A percentile compares a stretch with the other conserved stretches of the same genome.
These are phyloP conservation scores for Hippocampus zosterae DNA, from an alignment of 2,113 vertebrate genomes.

Conservation along the genomic window DNA sequence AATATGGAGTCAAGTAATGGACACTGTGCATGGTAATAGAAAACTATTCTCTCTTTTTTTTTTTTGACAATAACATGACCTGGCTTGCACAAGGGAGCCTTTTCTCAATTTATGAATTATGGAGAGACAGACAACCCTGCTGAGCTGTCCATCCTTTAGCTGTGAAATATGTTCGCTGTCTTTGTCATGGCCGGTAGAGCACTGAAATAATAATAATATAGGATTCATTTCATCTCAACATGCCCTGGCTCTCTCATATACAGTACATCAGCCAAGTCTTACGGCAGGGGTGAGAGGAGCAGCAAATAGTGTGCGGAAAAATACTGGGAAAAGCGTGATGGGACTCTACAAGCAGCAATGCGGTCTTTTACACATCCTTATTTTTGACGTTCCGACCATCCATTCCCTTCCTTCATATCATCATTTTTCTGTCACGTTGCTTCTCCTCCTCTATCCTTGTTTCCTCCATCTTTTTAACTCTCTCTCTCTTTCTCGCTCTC, in stretches of 20 bases:
- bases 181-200: constrained; percentile 53
- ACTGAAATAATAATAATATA: constrained; percentile 89
- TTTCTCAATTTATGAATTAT: constrained; percentile 72
- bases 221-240: constrained; percentile 86
- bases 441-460: constrained; percentile 49
- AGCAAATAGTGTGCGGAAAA: not conserved
- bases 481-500: constrained; percentile 25
- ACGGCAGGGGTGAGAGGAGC: constrained; percentile 81
- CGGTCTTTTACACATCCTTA: constrained; percentile 20
- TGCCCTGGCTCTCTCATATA: constrained; percentile 78
- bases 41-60: constrained; percentile 33
- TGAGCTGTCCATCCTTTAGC: constrained; percentile 76
- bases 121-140: constrained; percentile 74
- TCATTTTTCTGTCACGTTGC: constrained; percentile 19
- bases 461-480: constrained; percentile 40
- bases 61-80: constrained; percentile 48
- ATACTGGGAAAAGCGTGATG: constrained; percentile 72
- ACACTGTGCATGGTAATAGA: constrained; percentile 16
- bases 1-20: not conserved
- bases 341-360: constrained; percentile 72
- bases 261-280: constrained; percentile 81
- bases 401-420: constrained; percentile 28
- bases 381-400: constrained; percentile 17
- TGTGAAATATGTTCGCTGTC: constrained; percentile 79
- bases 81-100: constrained; percentile 46